Percentiles rank a stretch among this genome's conserved stretches.
These are phyloP conservation scores for Neotragus pygmaeus DNA, from an alignment of 2,113 vertebrate genomes.

Conservation along the genomic window DNA sequence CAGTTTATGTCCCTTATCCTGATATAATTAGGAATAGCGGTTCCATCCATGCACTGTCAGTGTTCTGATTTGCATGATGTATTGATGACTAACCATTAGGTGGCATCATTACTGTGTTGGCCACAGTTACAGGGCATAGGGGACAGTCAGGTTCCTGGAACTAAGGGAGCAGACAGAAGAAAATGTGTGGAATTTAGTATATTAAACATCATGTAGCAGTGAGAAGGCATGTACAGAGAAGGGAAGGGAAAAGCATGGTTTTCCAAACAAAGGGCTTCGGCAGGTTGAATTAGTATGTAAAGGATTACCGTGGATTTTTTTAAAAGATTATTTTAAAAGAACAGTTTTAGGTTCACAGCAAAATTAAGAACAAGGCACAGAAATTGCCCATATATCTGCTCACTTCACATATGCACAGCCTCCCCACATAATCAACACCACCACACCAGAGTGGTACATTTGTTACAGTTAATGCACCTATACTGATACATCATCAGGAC, in stretches of 20 bases:
- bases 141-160: neutral
- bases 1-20: neutral
- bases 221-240: neutral
- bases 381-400: neutral
- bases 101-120: neutral
- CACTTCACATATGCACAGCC: neutral
- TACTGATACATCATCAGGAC: rapidly evolving
- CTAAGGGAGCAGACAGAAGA: neutral
- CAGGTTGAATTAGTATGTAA: neutral
- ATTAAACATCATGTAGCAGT: too few species aligned
- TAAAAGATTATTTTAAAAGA: neutral
- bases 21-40: neutral
- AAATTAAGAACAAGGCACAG: neutral
- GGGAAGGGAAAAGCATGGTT: neutral
- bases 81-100: neutral
- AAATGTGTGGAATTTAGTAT: neutral
- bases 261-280: neutral
- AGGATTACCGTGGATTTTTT: neutral
- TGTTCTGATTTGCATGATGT: neutral
- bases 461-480: too few species aligned
- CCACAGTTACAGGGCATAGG: neutral
- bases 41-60: rapidly evolving
- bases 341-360: neutral
- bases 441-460: too few species aligned
- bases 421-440: too few species aligned